These are phyloP conservation scores for Brachirus orientalis DNA, from an alignment of 2,113 vertebrate species.

Conservation along the genomic window DNA sequence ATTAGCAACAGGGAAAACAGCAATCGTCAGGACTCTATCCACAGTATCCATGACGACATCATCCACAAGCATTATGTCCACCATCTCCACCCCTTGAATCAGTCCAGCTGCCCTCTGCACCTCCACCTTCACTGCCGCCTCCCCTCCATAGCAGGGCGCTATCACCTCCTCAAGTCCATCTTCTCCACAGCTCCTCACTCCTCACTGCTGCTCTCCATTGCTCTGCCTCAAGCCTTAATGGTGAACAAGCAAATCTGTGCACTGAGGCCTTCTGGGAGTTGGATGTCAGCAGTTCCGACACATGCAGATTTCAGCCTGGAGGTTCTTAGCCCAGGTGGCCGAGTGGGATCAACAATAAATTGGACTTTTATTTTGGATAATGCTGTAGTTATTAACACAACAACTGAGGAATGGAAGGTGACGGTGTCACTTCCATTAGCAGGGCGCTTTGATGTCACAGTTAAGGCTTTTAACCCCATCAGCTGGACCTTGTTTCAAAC, in stretches of 20 bases:
- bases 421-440: constrained; percentile 13
- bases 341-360: not conserved
- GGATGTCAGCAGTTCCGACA: constrained; percentile 7
- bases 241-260: not conserved
- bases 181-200: not conserved
- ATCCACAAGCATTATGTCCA: not conserved
- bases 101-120: constrained; percentile 26
- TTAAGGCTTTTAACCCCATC: constrained; percentile 10
- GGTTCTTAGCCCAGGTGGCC: not conserved
- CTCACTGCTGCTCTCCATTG: constrained; percentile 1
- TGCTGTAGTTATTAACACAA: constrained; percentile 18
- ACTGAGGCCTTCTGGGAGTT: constrained; percentile 19
- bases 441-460: constrained; percentile 10
- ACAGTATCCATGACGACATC: not conserved
- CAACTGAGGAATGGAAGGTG: constrained; percentile 9
- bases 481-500: constrained; percentile 22
- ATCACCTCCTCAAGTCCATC: not conserved
- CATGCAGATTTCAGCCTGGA: constrained; percentile 10
- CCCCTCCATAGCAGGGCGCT: too few species aligned
- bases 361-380: constrained; percentile 20
- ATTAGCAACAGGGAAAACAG: too few species aligned
- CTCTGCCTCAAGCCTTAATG: not conserved
- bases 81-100: not conserved
- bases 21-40: not conserved
- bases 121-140: too few species aligned